These are phyloP conservation scores for Sandelia bainsii DNA, from an alignment of 2,797 vertebrate genomes.

Conservation along the genomic window DNA sequence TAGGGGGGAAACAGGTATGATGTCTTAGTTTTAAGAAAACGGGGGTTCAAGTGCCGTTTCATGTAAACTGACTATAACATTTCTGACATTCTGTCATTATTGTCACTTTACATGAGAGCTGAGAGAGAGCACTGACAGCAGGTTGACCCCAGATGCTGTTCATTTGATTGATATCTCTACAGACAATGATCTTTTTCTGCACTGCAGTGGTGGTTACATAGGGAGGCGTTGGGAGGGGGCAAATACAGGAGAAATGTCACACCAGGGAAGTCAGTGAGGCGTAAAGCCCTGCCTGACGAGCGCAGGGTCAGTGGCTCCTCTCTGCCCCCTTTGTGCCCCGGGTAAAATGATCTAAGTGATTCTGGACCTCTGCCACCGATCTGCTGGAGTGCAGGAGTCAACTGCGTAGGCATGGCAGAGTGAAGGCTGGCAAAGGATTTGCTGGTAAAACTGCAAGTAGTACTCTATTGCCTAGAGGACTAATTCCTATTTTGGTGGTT, in stretches of 20 bases:
- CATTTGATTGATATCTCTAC: conserved; percentile 86
- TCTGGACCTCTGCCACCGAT: conserved; percentile 86
- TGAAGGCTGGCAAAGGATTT: conserved; percentile 62
- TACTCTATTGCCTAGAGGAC: conserved; percentile 52
- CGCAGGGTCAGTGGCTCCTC: conserved; percentile 81
- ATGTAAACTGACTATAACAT: conserved; percentile 66
- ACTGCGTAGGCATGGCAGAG: conserved; percentile 71
- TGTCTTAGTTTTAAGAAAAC: conserved; percentile 52
- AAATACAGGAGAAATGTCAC: conserved; percentile 85
- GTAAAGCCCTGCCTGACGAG: conserved; percentile 81
- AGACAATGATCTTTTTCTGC: conserved; percentile 84
- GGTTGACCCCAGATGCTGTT: conserved; percentile 86
- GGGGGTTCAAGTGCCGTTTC: conserved; percentile 54
- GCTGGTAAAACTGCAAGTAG: conserved; percentile 65
- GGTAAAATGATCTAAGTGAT: conserved; percentile 92
- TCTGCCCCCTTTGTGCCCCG: conserved; percentile 82
- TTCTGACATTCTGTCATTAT: conserved; percentile 82
- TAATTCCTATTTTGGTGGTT: conserved; percentile 32
- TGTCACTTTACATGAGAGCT: conserved; percentile 83
- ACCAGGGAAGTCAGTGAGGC: conserved; percentile 84
- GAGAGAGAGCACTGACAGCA: conserved; percentile 79
- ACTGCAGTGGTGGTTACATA: conserved; percentile 74
- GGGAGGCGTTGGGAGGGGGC: conserved; percentile 74
- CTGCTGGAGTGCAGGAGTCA: conserved; percentile 78
- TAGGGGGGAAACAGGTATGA: conserved; percentile 53